Evolutionary conservation across 2,888 invertebrate species (phyloP), one percentile per base, ranked within the genome.

Genomic region (Glaucopsyche alexis): DNA sequence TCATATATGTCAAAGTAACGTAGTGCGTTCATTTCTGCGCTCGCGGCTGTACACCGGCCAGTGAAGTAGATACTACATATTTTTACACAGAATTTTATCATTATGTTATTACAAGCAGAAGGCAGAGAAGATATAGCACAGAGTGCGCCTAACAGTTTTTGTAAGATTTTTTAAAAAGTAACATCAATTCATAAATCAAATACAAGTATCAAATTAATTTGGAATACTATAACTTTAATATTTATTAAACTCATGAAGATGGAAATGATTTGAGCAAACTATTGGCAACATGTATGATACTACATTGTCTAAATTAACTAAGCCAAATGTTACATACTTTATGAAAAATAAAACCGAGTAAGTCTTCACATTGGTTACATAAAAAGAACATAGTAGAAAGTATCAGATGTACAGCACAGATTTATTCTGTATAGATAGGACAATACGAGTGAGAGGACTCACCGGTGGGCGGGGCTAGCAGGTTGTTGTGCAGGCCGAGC

Each of bases 381-480:
- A 29, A 29, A 49, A 70, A 38, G 29, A 50, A 70, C 38, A 70
- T 29, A 50, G 49, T 70, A 11, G 29, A 38, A 70, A 19, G 49
- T 50, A 49, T 29, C 14, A 16, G 29, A n/a, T 50, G 19, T 49
- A 69, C n/a, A 50, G n/a, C n/a, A 65, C 49, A 71, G 7, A 50
- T 47, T 13, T 29, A 60, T 60, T 38, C 13, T 38, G 60, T 60
- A 29, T 29, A 13, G 7, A 19, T 7, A 60, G 14, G 60, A 60
- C 13, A 2, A 38, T 13, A 38, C 38, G 9, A 45, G 40, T 9
- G 13, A 42, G 19, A 40, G 42, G 29, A 67, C 78, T 76, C 76
- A 90, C 90, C 86, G 38, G 86, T 87, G 71, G 85, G 90, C 0
- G 83, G 65, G 78, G 81, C 84, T 66, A 90, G 84, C 65, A 89